These are phyloP conservation scores for Opisthocomus hoazin DNA, from an alignment of 2,113 vertebrate species.

Conservation along the genomic window DNA sequence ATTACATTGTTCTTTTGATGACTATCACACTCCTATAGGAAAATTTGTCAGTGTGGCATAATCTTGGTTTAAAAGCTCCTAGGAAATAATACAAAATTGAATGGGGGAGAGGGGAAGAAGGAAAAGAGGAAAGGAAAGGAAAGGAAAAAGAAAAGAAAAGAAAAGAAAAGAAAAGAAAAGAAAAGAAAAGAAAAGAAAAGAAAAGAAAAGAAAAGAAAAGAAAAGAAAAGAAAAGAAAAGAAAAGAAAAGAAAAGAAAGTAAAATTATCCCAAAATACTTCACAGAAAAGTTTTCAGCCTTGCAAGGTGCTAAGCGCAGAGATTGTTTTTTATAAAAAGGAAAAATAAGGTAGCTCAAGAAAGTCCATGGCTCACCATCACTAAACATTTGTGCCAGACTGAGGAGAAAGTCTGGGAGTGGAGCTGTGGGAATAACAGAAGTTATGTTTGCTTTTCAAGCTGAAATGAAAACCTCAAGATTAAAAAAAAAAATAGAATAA, in stretches of 20 bases:
- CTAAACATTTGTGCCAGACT: background rate
- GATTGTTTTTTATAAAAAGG: background rate
- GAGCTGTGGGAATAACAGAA: background rate
- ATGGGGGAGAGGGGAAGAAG: too few species aligned
- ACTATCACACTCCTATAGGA: background rate
- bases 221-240: too few species aligned
- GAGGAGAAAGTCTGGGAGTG: background rate
- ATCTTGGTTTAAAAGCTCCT: background rate
- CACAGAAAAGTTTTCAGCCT: background rate
- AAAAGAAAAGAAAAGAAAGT: too few species aligned
- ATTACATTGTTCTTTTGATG: constrained; percentile 18
- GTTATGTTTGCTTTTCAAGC: background rate
- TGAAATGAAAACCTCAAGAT: background rate
- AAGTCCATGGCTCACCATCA: background rate
- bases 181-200: too few species aligned
- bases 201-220: background rate
- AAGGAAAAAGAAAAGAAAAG: background rate
- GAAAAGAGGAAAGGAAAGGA: background rate
- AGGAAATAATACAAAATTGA: background rate
- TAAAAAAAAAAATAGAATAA: background rate
- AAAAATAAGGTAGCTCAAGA: background rate
- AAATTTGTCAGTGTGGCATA: constrained; percentile 12
- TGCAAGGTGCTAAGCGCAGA: background rate
- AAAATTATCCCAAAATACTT: background rate
- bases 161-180: too few species aligned